A percentile compares a stretch with the other conserved stretches of the same genome.
Conservation (phyloP, 2,797 vertebrate genomes). For the Apogon hyalosoma region DNA sequence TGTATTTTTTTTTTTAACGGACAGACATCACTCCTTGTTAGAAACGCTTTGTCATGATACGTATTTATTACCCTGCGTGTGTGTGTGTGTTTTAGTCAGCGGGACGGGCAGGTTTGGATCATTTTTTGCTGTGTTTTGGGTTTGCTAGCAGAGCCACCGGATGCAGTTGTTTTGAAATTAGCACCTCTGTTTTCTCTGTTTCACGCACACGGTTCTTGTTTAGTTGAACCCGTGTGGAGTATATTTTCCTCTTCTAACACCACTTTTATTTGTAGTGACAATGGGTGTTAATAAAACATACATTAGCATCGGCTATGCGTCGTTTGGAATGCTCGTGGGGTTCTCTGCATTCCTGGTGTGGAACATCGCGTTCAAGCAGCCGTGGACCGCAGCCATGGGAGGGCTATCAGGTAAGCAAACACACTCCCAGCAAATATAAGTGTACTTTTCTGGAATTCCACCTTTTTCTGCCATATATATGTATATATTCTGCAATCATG, state of each 20-base stretch:
- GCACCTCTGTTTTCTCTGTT: background rate
- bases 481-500: background rate
- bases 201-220: background rate
- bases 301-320: conserved; percentile 86
- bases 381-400: conserved; percentile 91
- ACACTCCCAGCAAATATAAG: too few relatives aligned
- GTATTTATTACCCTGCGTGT: too few relatives aligned
- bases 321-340: conserved; percentile 84
- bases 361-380: conserved; percentile 89
- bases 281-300: conserved; percentile 82
- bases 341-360: conserved; percentile 90
- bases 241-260: background rate
- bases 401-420: conserved; percentile 89
- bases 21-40: background rate
- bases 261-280: background rate
- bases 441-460: too few relatives aligned
- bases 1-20: conserved; percentile 8
- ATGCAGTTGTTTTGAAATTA: conserved; percentile 55
- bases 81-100: conserved; percentile 31
- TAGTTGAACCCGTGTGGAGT: background rate
- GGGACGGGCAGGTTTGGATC: background rate
- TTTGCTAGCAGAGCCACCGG: conserved; percentile 19
- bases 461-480: background rate
- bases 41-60: conserved; percentile 52
- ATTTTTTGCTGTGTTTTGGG: background rate